These are phyloP conservation scores for Oreochromis tanganicae DNA, from an alignment of 2,113 vertebrate species.

Conservation along the genomic window DNA sequence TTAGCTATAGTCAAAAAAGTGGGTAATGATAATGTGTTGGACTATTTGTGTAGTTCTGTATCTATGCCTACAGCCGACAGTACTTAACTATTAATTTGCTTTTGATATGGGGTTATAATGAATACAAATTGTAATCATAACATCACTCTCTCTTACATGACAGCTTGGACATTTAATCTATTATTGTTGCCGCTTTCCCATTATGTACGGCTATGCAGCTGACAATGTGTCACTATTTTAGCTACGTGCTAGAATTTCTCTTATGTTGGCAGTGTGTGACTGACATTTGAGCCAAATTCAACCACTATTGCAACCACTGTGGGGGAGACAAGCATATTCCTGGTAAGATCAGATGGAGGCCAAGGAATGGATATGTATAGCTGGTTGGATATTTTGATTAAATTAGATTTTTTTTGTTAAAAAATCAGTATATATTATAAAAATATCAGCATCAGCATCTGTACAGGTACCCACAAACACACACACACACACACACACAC, in stretches of 20 bases:
- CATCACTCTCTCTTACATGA: neutral
- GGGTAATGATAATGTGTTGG: neutral
- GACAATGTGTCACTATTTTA: conserved; percentile 42
- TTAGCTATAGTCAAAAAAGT: neutral
- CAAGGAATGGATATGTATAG: neutral
- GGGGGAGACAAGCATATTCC: neutral
- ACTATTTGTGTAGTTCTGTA: neutral
- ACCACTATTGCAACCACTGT: neutral
- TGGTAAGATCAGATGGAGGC: neutral
- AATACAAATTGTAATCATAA: neutral
- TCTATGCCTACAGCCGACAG: neutral
- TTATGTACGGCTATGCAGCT: neutral
- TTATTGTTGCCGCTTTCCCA: neutral
- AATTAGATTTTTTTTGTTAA: neutral
- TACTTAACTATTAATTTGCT: neutral
- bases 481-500: neutral
- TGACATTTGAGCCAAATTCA: conserved; percentile 22
- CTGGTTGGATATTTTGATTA: neutral
- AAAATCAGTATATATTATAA: neutral
- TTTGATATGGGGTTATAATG: neutral
- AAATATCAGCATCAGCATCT: neutral
- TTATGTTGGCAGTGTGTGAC: neutral
- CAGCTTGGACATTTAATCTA: neutral
- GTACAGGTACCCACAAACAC: neutral
- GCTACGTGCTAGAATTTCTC: conserved; percentile 15